Percentiles rank a stretch among this genome's conserved stretches.
Evolutionary conservation across 1,140 invertebrate genomes (phyloP).

Genomic region (Mycetomoellerius zeteki): DNA sequence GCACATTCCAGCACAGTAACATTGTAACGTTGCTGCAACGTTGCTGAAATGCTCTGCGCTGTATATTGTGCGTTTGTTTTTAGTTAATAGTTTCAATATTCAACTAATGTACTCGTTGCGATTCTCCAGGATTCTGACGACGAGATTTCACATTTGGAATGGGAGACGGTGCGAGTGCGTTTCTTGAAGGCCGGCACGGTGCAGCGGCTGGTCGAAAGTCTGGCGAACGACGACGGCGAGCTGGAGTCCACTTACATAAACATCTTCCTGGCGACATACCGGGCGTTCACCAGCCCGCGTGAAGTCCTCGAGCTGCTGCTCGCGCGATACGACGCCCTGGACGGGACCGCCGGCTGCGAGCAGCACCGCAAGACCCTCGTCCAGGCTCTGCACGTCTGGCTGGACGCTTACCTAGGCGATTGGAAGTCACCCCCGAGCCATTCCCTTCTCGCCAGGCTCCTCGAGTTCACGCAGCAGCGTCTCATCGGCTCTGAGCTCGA

Average conservation of each 20-base stretch:
- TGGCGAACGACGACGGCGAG: slow-evolving; percentile 97
- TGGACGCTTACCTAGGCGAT: slow-evolving; percentile 98
- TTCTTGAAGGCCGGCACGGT: slow-evolving; percentile 99
- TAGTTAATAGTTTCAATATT: not conserved
- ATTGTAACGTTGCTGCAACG: no score
- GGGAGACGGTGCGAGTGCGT: slow-evolving; percentile 99
- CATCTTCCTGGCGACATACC: slow-evolving; percentile 98
- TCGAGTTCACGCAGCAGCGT: slow-evolving; percentile 94
- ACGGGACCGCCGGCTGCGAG: slow-evolving; percentile 88
- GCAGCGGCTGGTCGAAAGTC: slow-evolving; percentile 95
- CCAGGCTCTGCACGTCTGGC: slow-evolving; percentile 97
- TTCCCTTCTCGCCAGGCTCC: slow-evolving; percentile 92
- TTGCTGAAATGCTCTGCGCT: no score
- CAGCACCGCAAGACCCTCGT: slow-evolving; percentile 94
- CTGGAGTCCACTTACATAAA: slow-evolving; percentile 99
- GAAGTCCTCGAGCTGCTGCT: slow-evolving; percentile 94
- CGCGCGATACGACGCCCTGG: slow-evolving; percentile 92
- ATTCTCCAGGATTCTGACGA: slow-evolving; percentile 92
- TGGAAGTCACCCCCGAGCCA: slow-evolving; percentile 96
- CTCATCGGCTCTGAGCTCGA: slow-evolving; percentile 94
- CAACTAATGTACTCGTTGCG: not conserved
- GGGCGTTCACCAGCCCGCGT: slow-evolving; percentile 93
- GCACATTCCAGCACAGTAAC: no score
- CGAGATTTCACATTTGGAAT: slow-evolving; percentile 98
- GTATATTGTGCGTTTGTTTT: not conserved